These are phyloP conservation scores for Ciconia stormi DNA, from an alignment of 2,113 vertebrate genomes.

Conservation along the genomic window DNA sequence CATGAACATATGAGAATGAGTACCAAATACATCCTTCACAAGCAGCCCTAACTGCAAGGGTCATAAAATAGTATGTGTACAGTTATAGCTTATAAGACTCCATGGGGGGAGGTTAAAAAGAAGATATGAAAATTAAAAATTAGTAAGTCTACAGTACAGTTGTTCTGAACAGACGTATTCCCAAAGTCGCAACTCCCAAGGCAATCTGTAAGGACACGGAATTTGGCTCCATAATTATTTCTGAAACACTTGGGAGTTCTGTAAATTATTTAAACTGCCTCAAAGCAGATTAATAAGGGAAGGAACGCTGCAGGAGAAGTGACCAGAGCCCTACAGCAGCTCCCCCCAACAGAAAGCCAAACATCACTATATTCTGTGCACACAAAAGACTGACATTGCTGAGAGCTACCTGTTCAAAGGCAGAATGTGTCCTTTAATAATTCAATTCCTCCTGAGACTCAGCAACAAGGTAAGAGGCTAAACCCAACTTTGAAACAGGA, in stretches of 20 bases:
- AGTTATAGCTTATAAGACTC: neutral
- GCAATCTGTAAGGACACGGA: neutral
- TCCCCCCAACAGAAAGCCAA: neutral
- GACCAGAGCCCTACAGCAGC: neutral
- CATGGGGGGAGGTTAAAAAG: neutral
- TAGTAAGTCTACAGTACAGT: neutral
- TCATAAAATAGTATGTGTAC: neutral
- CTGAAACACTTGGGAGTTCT: neutral
- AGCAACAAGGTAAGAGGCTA: neutral
- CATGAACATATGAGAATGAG: neutral
- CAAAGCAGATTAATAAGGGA: neutral
- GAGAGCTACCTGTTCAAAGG: neutral
- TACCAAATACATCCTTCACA: neutral
- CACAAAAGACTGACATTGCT: neutral
- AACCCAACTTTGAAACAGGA: neutral
- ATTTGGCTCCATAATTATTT: neutral
- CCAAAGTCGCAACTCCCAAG: neutral
- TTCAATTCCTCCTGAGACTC: neutral
- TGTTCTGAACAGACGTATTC: neutral
- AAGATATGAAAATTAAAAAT: conserved; percentile 19
- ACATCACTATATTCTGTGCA: neutral
- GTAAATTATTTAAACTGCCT: neutral
- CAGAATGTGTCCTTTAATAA: neutral
- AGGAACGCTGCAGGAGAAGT: neutral
- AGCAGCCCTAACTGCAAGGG: neutral